Evolutionary conservation across 2,113 vertebrate genomes (phyloP).

Genomic region (Muscicapa adusta): DNA sequence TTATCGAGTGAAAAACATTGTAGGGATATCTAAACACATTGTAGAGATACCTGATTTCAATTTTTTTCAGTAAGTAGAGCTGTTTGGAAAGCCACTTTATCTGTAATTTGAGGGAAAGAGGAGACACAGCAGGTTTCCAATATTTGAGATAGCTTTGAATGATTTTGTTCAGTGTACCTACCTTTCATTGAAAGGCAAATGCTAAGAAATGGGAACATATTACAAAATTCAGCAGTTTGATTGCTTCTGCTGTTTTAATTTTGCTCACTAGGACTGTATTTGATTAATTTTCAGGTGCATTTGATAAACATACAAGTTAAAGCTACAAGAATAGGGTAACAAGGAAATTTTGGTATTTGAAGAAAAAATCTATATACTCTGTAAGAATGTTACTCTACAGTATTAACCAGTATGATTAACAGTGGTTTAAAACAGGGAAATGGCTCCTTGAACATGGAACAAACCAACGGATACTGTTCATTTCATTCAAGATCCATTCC

Average conservation of each 20-base stretch:
- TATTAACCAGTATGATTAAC: neutral
- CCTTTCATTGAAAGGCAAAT: conserved; percentile 4
- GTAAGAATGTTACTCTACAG: neutral
- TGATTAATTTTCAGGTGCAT: neutral
- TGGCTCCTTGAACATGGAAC: neutral
- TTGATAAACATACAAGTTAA: neutral
- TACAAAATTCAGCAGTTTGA: neutral
- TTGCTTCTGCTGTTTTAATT: neutral
- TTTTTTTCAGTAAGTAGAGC: neutral
- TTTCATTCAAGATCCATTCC: neutral
- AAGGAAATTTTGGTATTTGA: neutral
- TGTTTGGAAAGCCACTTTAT: conserved; percentile 27
- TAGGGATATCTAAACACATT: conserved; percentile 6
- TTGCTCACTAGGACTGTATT: neutral
- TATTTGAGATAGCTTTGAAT: neutral
- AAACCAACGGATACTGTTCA: neutral
- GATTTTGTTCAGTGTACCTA: neutral
- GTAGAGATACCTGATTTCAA: conserved; percentile 4
- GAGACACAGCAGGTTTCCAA: neutral
- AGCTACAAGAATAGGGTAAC: neutral
- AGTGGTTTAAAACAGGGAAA: neutral
- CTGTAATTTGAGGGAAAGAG: neutral
- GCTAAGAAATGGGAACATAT: neutral
- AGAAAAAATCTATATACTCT: neutral
- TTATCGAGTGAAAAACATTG: conserved; percentile 29